Base-by-base conservation (phyloP, 1,140 invertebrate species). In the Atta cephalotes region DNA sequence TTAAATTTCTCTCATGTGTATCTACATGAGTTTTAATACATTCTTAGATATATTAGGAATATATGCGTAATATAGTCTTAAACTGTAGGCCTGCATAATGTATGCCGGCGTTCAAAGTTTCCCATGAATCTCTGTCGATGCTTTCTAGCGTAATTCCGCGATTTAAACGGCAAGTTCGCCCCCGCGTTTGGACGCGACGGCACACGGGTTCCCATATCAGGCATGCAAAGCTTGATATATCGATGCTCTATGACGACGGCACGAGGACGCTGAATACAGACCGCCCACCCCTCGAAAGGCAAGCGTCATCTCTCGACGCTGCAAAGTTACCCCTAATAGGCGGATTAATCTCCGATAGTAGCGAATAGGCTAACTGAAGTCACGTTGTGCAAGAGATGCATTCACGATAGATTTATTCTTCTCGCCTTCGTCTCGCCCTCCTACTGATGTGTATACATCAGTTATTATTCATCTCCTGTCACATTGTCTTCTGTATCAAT, bases 161-260 rank as follows among this genome's bases (percentile, higher is more conserved):
- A 92, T 86, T 91, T 91, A 90, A 85, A 78, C 65, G 71, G 39
- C 85, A 77, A 89, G 63, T 87, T 63, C 65, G 60, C 65, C 62
- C 79, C 78, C 85, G 80, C 60, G 85, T 51, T 60, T 7, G 35
- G 56, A 66, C 87, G 86, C 74, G 76, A 77, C 71, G 62, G 63
- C 78, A 51, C 60, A 49, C 66, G 39, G 35, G 92, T 95, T 95
- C 94, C 95, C 94, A 95, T 95, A 95, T 95, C 95, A 95, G 86
- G 92, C 87, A 95, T 95, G 94, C 95, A 95, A 95, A 95, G 95
- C 95, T 93, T 95, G 94, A 95, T 95, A 94, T 95, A 95, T 95
- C 93, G 94, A 95, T 92, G 93, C 92, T 94, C 93, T 93, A 95
- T 94, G 93, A 94, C 92, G 90, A 92, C 82, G 90, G 77, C 87